These are phyloP conservation scores for Lacanobia wlatinum DNA, from an alignment of 2,888 invertebrate genomes.

Conservation along the genomic window DNA sequence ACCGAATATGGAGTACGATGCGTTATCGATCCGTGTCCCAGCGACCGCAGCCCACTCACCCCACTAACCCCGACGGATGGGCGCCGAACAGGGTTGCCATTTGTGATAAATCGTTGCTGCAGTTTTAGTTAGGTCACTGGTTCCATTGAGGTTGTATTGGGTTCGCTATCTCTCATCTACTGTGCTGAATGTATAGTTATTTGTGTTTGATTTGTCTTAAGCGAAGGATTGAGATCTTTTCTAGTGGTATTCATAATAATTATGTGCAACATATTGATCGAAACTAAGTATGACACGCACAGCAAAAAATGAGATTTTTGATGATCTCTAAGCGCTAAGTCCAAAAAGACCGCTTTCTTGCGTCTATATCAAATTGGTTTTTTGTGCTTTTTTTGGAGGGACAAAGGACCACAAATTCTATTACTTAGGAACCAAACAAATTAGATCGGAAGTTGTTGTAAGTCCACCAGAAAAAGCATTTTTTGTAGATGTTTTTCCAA, in stretches of 20 bases:
- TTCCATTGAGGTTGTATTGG: conserved; percentile 28
- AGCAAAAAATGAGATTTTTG: too few relatives aligned
- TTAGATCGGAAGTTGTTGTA: not conserved
- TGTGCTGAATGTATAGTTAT: not conserved
- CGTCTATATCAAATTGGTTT: too few relatives aligned
- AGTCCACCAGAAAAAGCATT: not conserved
- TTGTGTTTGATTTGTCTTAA: not conserved
- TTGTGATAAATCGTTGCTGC: conserved; percentile 52
- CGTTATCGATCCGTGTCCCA: conserved; percentile 79
- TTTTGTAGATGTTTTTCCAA: too few relatives aligned
- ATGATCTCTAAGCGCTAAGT: too few relatives aligned
- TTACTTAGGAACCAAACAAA: not conserved
- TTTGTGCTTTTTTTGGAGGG: too few relatives aligned
- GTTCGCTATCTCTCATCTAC: not conserved
- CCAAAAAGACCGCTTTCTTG: too few relatives aligned
- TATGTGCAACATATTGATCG: not conserved
- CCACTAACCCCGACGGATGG: conserved; percentile 81
- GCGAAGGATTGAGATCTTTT: not conserved
- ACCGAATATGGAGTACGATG: conserved; percentile 70
- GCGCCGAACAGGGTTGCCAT: conserved; percentile 71
- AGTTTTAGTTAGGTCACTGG: conserved; percentile 61
- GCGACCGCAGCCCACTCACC: conserved; percentile 79
- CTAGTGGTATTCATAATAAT: too few relatives aligned
- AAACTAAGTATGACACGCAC: not conserved
- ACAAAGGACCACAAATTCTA: too few relatives aligned